Base-by-base conservation (phyloP, 2,888 invertebrate species). In the Nebria salina region DNA sequence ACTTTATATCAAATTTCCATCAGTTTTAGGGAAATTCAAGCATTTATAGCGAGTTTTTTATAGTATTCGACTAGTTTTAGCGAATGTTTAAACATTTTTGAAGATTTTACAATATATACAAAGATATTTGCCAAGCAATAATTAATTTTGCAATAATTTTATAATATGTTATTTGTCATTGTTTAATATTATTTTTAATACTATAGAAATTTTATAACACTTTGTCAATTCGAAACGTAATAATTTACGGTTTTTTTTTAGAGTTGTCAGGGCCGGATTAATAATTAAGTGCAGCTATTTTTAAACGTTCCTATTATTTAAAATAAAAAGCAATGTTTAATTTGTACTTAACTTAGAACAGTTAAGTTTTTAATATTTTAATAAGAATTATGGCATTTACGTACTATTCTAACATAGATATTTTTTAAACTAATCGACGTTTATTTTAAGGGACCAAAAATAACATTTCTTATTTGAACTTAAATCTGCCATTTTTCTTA, bases 51-150 rank as follows among this genome's bases (percentile, higher is more conserved):
- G 34, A 34, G 1, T 34, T 34, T 34, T 34, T 5, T 34, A 34
- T 34, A 2, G 34, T 34, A 34, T 34, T 34, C 20, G 20, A 20
- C 34, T 34, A 34, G 34, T 34, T 4, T 34, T 34, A 34, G 34
- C 34, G 5, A 34, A 34, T 34, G 34, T 34, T 34, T 34, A 34
- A 54, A 54, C 54, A 11, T 54, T 54, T 54, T 54, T 8, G 54
- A 54, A 54, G 54, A 11, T 54, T 54, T 54, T 54, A 54, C 54
- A 54, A 54, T 54, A 54, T 54, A 11, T 54, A 54, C 54, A 54
- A 54, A 54, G 54, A 54, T 54, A 54, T 54, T 54, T 54, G 54
- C 54, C 54, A 54, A 54, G 54, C 54, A 54, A 54, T 54, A 54
- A 6, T 54, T 54, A 54, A 54, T 54, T 20, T 20, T 54, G 54